phyloP scores from a whole-genome alignment of 2,888 invertebrate species.

The Mechanitis messenoides region DNA sequence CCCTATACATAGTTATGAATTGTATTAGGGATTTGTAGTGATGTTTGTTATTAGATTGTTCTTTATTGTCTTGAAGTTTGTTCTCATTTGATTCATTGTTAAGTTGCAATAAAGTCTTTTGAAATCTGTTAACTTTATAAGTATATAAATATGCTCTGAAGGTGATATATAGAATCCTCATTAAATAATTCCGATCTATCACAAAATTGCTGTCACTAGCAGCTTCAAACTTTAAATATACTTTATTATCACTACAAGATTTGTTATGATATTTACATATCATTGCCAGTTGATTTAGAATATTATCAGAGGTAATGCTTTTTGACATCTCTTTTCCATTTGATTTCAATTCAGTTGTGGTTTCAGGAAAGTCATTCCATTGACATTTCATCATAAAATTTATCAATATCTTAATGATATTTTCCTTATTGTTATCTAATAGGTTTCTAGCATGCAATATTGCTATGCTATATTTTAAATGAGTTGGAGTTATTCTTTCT shows the following conservation, averaged over 20 bases:
- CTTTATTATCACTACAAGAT: conserved; percentile 10
- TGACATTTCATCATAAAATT: conserved; percentile 42
- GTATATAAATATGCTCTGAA: conserved; percentile 58
- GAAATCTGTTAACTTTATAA: conserved; percentile 49
- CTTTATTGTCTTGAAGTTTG: conserved; percentile 14
- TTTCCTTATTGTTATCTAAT: conserved; percentile 41
- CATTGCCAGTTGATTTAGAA: conserved; percentile 40
- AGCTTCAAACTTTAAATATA: conserved; percentile 41
- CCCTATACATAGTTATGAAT: conserved; percentile 25
- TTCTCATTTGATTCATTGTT: conserved; percentile 39
- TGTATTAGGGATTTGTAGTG: too few relatives aligned
- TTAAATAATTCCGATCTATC: conserved; percentile 39
- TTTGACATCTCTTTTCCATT: conserved; percentile 28
- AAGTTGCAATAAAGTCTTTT: conserved; percentile 47
- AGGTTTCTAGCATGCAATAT: conserved; percentile 33
- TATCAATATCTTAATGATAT: conserved; percentile 46
- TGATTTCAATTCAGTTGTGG: not conserved
- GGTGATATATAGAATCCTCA: conserved; percentile 50
- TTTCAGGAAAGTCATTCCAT: conserved; percentile 22
- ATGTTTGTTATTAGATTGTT: not conserved
- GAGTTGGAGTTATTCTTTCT: conserved; percentile 55
- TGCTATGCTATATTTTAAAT: conserved; percentile 54
- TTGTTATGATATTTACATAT: conserved; percentile 32
- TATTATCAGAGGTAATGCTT: conserved; percentile 37
- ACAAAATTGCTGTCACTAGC: conserved; percentile 15